Conservation (phyloP, 2,113 vertebrate species). For the Laticauda colubrina region DNA sequence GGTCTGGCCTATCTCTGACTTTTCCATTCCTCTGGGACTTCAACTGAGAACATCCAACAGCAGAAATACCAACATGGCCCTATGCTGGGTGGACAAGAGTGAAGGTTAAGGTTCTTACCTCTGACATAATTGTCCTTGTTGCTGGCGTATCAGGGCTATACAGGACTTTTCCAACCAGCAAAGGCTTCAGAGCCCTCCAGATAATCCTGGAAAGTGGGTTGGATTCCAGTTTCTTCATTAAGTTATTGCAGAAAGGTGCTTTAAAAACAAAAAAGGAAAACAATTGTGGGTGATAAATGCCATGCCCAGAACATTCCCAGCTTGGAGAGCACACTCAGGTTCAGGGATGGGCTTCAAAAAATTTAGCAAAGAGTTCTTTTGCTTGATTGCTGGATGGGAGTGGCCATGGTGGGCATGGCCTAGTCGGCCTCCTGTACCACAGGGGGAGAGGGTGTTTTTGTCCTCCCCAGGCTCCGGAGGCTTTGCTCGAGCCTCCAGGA, state of each 20-base stretch:
- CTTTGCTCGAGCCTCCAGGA: too few relatives aligned
- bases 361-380: too few relatives aligned
- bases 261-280: background rate
- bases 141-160: slow-evolving; percentile 91
- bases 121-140: slow-evolving; percentile 83
- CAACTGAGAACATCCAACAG: background rate
- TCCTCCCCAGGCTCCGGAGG: too few relatives aligned
- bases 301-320: background rate
- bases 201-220: slow-evolving; percentile 93
- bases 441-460: too few relatives aligned
- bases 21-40: background rate
- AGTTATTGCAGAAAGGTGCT: slow-evolving; percentile 94
- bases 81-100: background rate
- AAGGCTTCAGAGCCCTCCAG: slow-evolving; percentile 91
- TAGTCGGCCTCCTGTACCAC: too few relatives aligned
- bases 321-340: background rate
- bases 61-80: background rate
- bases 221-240: slow-evolving; percentile 91
- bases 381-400: too few relatives aligned
- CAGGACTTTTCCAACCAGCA: slow-evolving; percentile 93
- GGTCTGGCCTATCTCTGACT: background rate
- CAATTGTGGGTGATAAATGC: background rate
- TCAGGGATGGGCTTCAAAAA: too few relatives aligned
- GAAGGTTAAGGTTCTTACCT: slow-evolving; percentile 72
- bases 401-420: too few relatives aligned